A percentile compares a stretch with the other conserved stretches of the same genome.
phyloP scores from a whole-genome alignment of 2,113 vertebrate species.

The Chamaetylas fuelleborni region DNA sequence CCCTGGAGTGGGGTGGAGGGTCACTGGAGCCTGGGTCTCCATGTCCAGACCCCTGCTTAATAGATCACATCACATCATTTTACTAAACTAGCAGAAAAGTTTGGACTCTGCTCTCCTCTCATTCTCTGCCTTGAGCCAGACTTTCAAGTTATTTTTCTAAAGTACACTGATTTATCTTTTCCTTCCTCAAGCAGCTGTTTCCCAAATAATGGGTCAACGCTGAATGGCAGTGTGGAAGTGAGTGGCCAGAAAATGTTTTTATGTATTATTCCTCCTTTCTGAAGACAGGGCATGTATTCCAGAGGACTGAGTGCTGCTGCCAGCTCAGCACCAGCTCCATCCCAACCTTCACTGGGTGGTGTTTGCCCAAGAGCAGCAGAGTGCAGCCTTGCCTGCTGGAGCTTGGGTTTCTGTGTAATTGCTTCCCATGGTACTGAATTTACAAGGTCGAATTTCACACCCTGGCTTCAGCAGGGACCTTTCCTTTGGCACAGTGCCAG shows the following conservation, averaged over 20 bases:
- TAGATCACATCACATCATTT: background rate
- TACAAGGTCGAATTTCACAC: background rate
- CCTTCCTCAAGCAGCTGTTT: background rate
- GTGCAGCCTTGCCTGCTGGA: background rate
- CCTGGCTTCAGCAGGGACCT: background rate
- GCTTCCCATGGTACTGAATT: background rate
- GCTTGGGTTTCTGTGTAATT: background rate
- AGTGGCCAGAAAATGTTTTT: background rate
- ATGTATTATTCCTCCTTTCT: background rate
- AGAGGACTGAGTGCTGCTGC: background rate
- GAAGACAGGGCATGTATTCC: background rate
- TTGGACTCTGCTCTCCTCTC: background rate
- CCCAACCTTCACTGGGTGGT: accelerated
- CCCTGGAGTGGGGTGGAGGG: background rate
- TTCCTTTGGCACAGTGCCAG: accelerated
- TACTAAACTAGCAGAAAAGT: background rate
- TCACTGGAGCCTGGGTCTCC: accelerated
- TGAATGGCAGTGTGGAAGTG: background rate
- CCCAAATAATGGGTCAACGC: background rate
- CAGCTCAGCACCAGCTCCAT: background rate
- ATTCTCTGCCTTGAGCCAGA: background rate
- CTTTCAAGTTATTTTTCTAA: background rate
- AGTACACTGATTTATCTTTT: background rate
- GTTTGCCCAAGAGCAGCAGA: background rate
- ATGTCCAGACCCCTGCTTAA: background rate